Evolutionary conservation across 1,140 invertebrate species (phyloP), one percentile per base, ranked within the genome.

Genomic region (Aphelinus atriplicis): DNA sequence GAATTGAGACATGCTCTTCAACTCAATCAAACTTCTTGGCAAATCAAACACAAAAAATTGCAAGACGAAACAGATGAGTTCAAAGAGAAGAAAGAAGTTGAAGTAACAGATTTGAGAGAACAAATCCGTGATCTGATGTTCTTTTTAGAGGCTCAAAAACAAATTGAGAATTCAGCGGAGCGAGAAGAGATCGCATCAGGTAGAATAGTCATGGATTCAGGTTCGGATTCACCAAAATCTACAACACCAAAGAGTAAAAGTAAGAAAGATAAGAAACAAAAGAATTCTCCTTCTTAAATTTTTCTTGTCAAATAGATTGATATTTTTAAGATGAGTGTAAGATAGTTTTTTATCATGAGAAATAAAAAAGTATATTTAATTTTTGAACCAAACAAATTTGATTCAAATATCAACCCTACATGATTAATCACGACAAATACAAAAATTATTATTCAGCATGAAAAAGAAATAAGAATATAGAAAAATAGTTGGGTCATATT

Each of bases 111-210:
- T 10, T 88, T 99, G 7, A 92, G 94, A 80, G 97, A 98, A 78
- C 97, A 99, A 88, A 88, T 99, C 0, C 89, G 95, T 9, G 97
- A 99, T 90, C 89, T 99, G 1, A 98, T 99, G 96, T 97, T 98
- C 88, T 98, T 94, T 84, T 90, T 99, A 69, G 96, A 98, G 80
- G 96, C 96, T 7, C 93, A 95, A 82, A 90, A 93, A 43, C 88
- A 89, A 77, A 91, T 92, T 77, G 90, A 90, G 76, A 90, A 91
- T 75, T 92, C 91, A 0, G 88, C 89, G 9, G 76, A 92, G 26
- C 89, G 89, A 64, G 91, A 94, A 57, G 94, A 95, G 81, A 92
- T 95, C 73, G 89, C 90, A 51, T 90, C 91, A 1, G 93, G 94
- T 43, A 91, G 91, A 10, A 92, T 95, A 3, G 91, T 93, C 7